Percentiles rank a stretch among this genome's conserved stretches.
These are phyloP conservation scores for Centropristis striata DNA, from an alignment of 2,113 vertebrate genomes.

Conservation along the genomic window DNA sequence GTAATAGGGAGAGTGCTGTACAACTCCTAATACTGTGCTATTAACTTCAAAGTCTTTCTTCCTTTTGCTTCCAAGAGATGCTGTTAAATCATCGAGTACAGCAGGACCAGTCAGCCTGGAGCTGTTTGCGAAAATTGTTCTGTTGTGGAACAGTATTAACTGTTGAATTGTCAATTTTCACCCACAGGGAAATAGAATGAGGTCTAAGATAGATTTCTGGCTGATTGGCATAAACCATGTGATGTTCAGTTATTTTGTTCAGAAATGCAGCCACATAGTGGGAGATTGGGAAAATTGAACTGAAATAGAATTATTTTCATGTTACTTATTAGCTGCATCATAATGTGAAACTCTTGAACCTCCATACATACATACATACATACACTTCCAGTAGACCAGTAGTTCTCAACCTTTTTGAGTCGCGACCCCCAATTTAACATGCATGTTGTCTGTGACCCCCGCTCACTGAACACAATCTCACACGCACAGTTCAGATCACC, in stretches of 20 bases:
- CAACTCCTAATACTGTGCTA: not conserved
- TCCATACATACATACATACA: too few relatives aligned
- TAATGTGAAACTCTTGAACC: not conserved
- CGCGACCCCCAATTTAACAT: too few relatives aligned
- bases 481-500: too few relatives aligned
- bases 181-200: conserved; percentile 5
- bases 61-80: conserved; percentile 16
- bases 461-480: too few relatives aligned
- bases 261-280: not conserved
- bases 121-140: conserved; percentile 34
- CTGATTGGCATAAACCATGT: conserved; percentile 3
- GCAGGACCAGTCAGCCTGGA: conserved; percentile 25
- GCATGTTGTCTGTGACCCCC: too few relatives aligned
- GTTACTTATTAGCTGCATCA: too few relatives aligned
- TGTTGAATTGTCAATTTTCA: conserved; percentile 46
- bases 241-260: conserved; percentile 8
- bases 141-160: conserved; percentile 29
- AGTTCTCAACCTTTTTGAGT: too few relatives aligned
- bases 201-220: conserved; percentile 18
- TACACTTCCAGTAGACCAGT: too few relatives aligned
- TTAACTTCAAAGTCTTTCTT: conserved; percentile 30
- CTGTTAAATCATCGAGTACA: conserved; percentile 22
- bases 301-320: not conserved
- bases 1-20: not conserved
- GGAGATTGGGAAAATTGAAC: not conserved